Base-by-base conservation (phyloP, 2,888 invertebrate genomes). In the Scelioninae gen. 1 region DNA sequence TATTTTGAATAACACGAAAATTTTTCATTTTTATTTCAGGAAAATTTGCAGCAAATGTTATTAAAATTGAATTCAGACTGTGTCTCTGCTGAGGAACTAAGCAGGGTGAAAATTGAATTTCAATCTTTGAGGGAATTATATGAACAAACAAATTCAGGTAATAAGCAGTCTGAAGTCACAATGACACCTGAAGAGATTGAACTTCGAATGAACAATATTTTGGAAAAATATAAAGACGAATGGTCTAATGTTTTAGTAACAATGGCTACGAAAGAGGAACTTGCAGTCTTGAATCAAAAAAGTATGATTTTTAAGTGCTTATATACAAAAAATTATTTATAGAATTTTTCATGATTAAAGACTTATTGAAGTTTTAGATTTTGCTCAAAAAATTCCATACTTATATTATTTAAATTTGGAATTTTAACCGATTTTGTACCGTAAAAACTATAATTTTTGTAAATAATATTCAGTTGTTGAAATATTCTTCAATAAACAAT, bases 211-310 rank as follows among this genome's bases (percentile, higher is more conserved):
- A 87, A 88, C 23, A 84, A 80, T 29, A 84, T 88, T 5, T 79
- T 92, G 40, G 71, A 87, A 5, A 85, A 83, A 29, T 90, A 91
- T 72, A 88, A 88, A 79, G 80, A 88, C 38, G 87, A 90, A 40
- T 53, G 89, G 13, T 82, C 85, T 0, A 85, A 71, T 47, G 83
- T 89, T 16, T 80, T 89, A 11, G 80, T 85, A 68, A 93, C 93
- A 47, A 93, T 95, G 58, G 95, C 95, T 83, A 92, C 95, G 9
- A 94, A 92, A 95, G 11, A 94, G 94, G 6, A 78, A 40, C 16
- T 78, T 13, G 8, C 5, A 45, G 29, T 10, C 13, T 13, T 51
- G 0, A 53, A 15, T 38, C 40, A 66, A 53, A 72, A 60, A 66
- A 66, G 72, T 72, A 3, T 31, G 7, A 23, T 15, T 47, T 47